phyloP scores from a whole-genome alignment of 2,113 vertebrate species.

The Tonatia bakeri region DNA sequence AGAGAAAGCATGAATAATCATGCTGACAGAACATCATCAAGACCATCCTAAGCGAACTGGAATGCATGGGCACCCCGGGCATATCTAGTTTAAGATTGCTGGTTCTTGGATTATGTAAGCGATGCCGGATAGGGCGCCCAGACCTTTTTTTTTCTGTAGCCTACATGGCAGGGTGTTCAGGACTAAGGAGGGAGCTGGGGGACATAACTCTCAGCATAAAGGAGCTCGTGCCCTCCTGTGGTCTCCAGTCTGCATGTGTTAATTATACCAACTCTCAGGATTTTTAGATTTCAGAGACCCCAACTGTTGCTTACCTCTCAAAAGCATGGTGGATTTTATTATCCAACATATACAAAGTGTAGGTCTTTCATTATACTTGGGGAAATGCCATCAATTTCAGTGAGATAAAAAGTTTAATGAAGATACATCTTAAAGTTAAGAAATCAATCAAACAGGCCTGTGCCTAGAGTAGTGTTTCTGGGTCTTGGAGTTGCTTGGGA shows the following conservation, averaged over 20 bases:
- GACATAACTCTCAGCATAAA: no score
- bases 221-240: no score
- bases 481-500: neutral
- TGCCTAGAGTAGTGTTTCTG: neutral
- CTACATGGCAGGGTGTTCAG: accelerated
- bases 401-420: neutral
- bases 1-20: neutral
- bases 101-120: neutral
- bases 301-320: neutral
- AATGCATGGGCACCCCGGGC: neutral
- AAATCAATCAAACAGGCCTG: neutral
- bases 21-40: neutral
- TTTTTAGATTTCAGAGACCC: neutral
- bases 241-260: neutral
- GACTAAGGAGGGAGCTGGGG: no score
- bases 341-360: neutral
- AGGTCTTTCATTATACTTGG: neutral
- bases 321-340: neutral
- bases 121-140: accelerated
- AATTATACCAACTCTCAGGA: neutral
- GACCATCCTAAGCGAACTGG: neutral
- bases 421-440: neutral
- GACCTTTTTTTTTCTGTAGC: neutral
- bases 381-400: neutral
- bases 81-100: no score